Percentiles rank a stretch among this genome's conserved stretches.
phyloP scores from a whole-genome alignment of 1,140 invertebrate species.

The Pissodes strobi region DNA sequence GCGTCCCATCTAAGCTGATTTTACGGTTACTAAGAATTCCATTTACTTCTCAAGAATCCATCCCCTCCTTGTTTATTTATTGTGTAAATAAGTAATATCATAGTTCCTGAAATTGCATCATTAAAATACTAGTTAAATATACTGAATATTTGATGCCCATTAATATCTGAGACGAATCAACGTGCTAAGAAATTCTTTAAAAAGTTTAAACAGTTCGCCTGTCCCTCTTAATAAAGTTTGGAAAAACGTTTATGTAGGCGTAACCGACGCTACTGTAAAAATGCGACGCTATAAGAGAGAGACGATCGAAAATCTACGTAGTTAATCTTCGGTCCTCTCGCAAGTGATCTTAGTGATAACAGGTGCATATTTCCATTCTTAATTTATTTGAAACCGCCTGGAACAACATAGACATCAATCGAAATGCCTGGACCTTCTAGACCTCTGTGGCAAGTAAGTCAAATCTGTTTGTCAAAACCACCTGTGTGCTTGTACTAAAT shows the following conservation, averaged over 20 bases:
- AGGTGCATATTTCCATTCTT: conserved; percentile 20
- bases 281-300: conserved; percentile 49
- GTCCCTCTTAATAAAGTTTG: conserved; percentile 19
- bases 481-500: background rate
- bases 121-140: too few relatives aligned
- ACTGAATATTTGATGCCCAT: too few relatives aligned
- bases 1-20: too few relatives aligned
- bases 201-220: conserved; percentile 6
- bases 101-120: too few relatives aligned
- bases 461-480: background rate
- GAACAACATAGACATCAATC: conserved; percentile 1
- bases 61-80: too few relatives aligned
- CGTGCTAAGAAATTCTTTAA: background rate
- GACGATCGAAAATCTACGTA: conserved; percentile 41
- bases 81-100: too few relatives aligned
- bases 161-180: too few relatives aligned
- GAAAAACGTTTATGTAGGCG: conserved; percentile 33
- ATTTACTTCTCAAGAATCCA: too few relatives aligned
- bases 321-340: conserved; percentile 40
- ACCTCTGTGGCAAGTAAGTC: conserved; percentile 54
- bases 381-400: conserved; percentile 14
- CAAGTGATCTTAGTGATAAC: conserved; percentile 35
- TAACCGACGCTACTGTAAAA: conserved; percentile 46
- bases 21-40: too few relatives aligned
- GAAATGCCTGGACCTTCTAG: conserved; percentile 55